Evolutionary conservation across 1,140 invertebrate genomes (phyloP).

Genomic region (Nixonia krombeini): DNA sequence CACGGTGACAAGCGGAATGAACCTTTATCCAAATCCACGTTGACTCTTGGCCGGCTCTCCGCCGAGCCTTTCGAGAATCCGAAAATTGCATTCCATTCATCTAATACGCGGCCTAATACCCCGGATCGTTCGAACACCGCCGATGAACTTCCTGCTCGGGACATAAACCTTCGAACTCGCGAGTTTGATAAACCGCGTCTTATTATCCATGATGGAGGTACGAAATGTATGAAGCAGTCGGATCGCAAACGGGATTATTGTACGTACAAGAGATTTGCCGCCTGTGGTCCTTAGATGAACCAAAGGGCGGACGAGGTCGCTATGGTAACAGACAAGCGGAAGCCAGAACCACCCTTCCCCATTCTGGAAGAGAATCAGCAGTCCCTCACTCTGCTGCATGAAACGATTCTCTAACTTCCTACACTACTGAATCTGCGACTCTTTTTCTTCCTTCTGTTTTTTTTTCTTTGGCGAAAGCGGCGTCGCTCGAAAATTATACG

Average conservation of each 20-base stretch:
- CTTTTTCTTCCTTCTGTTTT: constrained; percentile 14
- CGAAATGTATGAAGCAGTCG: constrained; percentile 21
- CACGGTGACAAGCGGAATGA: constrained; percentile 57
- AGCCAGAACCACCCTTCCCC: constrained; percentile 36
- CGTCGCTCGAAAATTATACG: constrained; percentile 13
- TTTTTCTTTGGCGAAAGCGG: neutral
- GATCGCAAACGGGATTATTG: constrained; percentile 63
- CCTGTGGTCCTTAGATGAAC: constrained; percentile 60
- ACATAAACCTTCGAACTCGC: no score
- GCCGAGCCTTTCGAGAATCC: constrained; percentile 55
- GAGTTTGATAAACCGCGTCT: no score
- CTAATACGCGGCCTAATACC: no score
- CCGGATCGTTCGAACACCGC: no score
- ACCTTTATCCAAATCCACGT: constrained; percentile 61
- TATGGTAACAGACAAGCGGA: constrained; percentile 66
- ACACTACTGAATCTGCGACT: constrained; percentile 20
- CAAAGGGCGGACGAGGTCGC: constrained; percentile 62
- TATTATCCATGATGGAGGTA: neutral
- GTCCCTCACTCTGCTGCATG: constrained; percentile 20
- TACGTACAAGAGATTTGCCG: constrained; percentile 69
- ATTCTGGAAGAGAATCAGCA: constrained; percentile 31
- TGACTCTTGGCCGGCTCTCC: constrained; percentile 36
- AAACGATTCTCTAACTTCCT: constrained; percentile 26
- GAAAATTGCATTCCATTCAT: constrained; percentile 62
- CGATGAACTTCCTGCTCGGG: no score